A percentile compares a stretch with the other conserved stretches of the same genome.
phyloP scores from a whole-genome alignment of 2,888 invertebrate genomes.

The Hermaeophaga mercurialis region DNA sequence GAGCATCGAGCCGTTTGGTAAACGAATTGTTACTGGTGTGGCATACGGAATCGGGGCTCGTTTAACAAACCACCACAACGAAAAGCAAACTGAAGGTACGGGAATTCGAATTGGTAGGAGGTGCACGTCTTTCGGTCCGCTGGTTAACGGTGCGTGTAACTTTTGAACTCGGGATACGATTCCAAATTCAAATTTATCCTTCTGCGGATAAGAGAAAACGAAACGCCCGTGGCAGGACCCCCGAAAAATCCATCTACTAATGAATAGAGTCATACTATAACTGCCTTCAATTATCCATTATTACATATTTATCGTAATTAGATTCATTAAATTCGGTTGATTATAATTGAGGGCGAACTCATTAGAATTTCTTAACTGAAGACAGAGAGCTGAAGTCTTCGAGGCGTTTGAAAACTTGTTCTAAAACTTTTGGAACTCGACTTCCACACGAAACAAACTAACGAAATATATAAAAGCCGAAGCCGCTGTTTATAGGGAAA shows the following conservation, averaged over 20 bases:
- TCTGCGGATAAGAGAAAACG: no score
- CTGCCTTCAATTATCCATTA: no score
- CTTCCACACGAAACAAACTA: conserved; percentile 22
- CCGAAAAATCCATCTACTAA: no score
- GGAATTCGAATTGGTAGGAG: conserved; percentile 43
- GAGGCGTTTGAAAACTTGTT: conserved; percentile 2
- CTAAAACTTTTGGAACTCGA: not conserved
- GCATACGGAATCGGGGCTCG: conserved; percentile 49
- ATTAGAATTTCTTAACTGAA: conserved; percentile 29
- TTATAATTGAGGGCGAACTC: conserved; percentile 36
- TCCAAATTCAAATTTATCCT: conserved; percentile 27
- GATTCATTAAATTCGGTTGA: conserved; percentile 30
- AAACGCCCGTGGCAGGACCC: no score
- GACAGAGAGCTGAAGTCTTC: conserved; percentile 10
- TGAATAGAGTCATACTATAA: no score
- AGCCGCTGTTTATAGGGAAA: conserved; percentile 15
- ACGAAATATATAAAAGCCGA: conserved; percentile 24
- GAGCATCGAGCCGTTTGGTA: conserved; percentile 28
- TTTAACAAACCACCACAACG: conserved; percentile 46
- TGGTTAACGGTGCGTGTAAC: conserved; percentile 57
- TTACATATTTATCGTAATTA: no score
- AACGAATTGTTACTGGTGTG: conserved; percentile 43
- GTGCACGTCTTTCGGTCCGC: conserved; percentile 50
- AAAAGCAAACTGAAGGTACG: conserved; percentile 19
- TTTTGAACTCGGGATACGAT: conserved; percentile 34